These are phyloP conservation scores for Centropristis striata DNA, from an alignment of 2,113 vertebrate genomes.

Conservation along the genomic window DNA sequence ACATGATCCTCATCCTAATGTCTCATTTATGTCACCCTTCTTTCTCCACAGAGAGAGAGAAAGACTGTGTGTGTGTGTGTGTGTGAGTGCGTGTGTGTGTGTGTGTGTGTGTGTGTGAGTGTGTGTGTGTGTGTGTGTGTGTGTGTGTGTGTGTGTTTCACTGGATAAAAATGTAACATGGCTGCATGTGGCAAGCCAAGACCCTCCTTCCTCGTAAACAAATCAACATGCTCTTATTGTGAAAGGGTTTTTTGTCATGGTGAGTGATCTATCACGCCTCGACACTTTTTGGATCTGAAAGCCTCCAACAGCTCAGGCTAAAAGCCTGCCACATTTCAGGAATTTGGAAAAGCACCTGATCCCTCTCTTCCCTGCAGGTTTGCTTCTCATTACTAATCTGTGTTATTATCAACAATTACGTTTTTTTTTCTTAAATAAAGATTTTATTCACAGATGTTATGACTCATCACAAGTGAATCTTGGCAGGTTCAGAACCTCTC, in stretches of 20 bases:
- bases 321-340: slow-evolving; percentile 12
- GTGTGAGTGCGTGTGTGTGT: no score
- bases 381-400: slow-evolving; percentile 9
- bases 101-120: no score
- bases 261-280: slow-evolving; percentile 13
- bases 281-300: slow-evolving; percentile 39
- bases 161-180: slow-evolving; percentile 20
- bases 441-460: neutral
- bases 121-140: neutral
- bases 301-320: slow-evolving; percentile 2
- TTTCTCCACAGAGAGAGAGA: no score
- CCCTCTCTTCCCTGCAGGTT: slow-evolving; percentile 8
- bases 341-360: slow-evolving; percentile 19
- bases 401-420: slow-evolving; percentile 7
- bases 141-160: neutral
- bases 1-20: slow-evolving; percentile 1
- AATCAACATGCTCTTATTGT: slow-evolving; percentile 39
- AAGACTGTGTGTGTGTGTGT: no score
- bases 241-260: neutral
- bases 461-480: slow-evolving; percentile 24
- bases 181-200: slow-evolving; percentile 43
- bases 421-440: neutral
- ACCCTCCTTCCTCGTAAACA: slow-evolving; percentile 18
- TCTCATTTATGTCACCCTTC: slow-evolving; percentile 5
- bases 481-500: neutral